Evolutionary conservation across 1,140 invertebrate genomes (phyloP), one percentile per base, ranked within the genome.

Genomic region (Aleiodes sp.): DNA sequence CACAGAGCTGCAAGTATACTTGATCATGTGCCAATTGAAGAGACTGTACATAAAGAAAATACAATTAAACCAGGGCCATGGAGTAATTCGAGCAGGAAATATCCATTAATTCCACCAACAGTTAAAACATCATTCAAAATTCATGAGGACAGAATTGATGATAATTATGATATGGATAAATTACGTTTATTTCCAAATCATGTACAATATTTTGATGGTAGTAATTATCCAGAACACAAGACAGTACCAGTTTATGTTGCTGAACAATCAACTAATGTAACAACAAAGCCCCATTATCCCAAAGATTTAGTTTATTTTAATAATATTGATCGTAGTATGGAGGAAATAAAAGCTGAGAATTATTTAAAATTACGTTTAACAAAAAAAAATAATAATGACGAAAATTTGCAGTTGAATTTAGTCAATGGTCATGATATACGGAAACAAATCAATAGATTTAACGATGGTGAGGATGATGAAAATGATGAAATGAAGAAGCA

Each of bases 311-410:
- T 91, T 68, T 92, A 92, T 81, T 82, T 85, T 68, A 87, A 89
- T 76, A 87, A 88, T 75, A 84, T 80, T 64, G 91, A 92, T 84
- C 88, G 84, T 76, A 91, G 90, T 81, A 87, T 91, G 83, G 91
- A 92, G 82, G 90, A 92, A 86, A 89, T 92, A 65, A 86, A 87
- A 78, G 86, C 89, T 63, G 60, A 81, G 71, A 72, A 76, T 79
- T 79, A 77, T 74, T 56, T 52, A 70, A 69, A 76, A 67, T 70
- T 73, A 73, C 9, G 61, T 60, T 12, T 43, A 37, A 28, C 16
- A 1, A 46, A 37, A 46, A 21, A 19, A 12, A 33, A 43, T 68
- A 28, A 37, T 67, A 37, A 56, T 24, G 14, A 16, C 65, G 71
- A 60, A 43, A 52, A 68, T 16, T 72, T 29, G 41, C 66, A 2